phyloP scores from a whole-genome alignment of 2,888 invertebrate genomes.

The Encarsia formosa region DNA sequence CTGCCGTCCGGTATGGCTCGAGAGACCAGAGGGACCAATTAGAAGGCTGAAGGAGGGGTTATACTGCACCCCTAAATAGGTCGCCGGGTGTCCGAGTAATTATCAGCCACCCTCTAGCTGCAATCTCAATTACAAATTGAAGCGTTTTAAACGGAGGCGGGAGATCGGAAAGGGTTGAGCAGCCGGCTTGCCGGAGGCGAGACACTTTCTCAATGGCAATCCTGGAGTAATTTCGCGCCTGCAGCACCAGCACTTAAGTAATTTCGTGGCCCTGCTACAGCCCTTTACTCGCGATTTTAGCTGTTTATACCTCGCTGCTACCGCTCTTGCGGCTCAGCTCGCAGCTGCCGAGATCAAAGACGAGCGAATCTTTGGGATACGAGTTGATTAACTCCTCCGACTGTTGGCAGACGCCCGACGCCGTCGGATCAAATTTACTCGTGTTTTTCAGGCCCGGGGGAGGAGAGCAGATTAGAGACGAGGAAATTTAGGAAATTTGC shows the following conservation, averaged over 20 bases:
- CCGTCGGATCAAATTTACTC: too few species aligned
- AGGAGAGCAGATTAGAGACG: too few species aligned
- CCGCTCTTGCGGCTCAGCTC: neutral
- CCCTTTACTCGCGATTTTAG: neutral
- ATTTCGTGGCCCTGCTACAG: constrained; percentile 16
- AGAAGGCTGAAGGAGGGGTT: neutral
- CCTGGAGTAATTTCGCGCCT: constrained; percentile 24
- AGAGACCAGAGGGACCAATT: too few species aligned
- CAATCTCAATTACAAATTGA: constrained; percentile 24
- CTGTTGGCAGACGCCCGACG: too few species aligned
- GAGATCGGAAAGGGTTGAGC: constrained; percentile 13
- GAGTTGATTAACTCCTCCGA: too few species aligned
- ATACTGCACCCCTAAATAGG: neutral
- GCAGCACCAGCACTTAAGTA: constrained; percentile 20
- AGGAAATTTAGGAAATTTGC: too few species aligned
- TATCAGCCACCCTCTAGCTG: neutral
- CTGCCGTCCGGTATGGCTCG: too few species aligned
- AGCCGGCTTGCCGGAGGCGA: constrained; percentile 1
- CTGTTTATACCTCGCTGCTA: neutral
- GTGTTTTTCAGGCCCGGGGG: too few species aligned
- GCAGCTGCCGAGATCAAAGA: too few species aligned
- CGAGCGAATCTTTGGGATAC: too few species aligned
- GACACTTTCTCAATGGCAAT: constrained; percentile 21
- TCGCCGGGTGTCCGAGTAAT: neutral
- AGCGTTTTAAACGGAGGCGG: constrained; percentile 7